These are phyloP conservation scores for Hiodon tergisus DNA, from an alignment of 2,113 vertebrate species.

Conservation along the genomic window DNA sequence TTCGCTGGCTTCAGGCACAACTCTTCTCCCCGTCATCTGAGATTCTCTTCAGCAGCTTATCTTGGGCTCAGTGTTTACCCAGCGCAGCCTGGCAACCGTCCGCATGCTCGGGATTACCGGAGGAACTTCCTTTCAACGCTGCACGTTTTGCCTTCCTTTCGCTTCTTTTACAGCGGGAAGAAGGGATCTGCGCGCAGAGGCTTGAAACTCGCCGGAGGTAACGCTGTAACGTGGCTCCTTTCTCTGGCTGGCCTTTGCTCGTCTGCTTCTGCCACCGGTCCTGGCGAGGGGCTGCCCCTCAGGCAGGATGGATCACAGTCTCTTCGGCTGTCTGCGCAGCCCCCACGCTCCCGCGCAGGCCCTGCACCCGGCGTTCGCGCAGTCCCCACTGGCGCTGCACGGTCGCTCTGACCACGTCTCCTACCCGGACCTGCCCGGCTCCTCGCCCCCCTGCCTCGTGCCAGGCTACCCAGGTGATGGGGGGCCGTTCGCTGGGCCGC, in stretches of 20 bases:
- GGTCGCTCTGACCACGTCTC: conserved; percentile 81
- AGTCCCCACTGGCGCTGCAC: conserved; percentile 77
- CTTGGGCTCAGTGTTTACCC: conserved; percentile 57
- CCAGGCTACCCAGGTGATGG: conserved; percentile 77
- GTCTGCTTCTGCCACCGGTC: background rate
- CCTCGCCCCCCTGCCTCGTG: conserved; percentile 75
- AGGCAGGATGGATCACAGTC: conserved; percentile 83
- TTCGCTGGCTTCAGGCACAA: conserved; percentile 57
- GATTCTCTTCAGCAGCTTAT: conserved; percentile 58
- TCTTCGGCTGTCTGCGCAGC: conserved; percentile 87
- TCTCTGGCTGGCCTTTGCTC: background rate
- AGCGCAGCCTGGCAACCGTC: conserved; percentile 61
- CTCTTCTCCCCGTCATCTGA: conserved; percentile 70
- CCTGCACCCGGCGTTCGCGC: conserved; percentile 76
- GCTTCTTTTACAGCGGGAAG: conserved; percentile 46
- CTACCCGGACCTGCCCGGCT: conserved; percentile 76
- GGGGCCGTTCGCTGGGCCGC: conserved; percentile 69
- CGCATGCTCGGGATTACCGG: conserved; percentile 66
- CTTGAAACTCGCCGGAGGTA: conserved; percentile 18
- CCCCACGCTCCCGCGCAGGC: conserved; percentile 69
- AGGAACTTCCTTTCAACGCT: conserved; percentile 46
- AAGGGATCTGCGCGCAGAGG: conserved; percentile 43
- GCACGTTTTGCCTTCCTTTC: conserved; percentile 35
- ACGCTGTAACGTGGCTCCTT: conserved; percentile 16
- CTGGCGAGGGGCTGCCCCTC: conserved; percentile 42